Percentiles rank a stretch among this genome's conserved stretches.
These are phyloP conservation scores for Apis dorsata DNA, from an alignment of 1,140 invertebrate genomes.

Conservation along the genomic window DNA sequence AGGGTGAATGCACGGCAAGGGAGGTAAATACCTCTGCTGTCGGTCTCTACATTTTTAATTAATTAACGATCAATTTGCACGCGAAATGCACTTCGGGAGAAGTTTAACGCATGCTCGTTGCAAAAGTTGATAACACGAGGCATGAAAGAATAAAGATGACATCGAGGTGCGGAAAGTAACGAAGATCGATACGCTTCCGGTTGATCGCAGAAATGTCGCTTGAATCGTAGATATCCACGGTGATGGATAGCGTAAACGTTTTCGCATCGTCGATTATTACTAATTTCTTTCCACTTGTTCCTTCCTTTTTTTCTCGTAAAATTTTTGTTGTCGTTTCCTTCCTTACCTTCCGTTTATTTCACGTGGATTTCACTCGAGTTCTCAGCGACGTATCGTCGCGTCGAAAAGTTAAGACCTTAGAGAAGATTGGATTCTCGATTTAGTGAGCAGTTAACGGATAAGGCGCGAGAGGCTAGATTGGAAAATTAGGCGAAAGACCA, in stretches of 20 bases:
- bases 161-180: background rate
- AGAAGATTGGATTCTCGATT: slow-evolving; percentile 75
- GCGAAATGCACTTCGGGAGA: slow-evolving; percentile 29
- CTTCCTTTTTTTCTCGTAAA: too few relatives aligned
- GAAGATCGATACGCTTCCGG: slow-evolving; percentile 2
- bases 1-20: slow-evolving; percentile 49
- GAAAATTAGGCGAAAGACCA: slow-evolving; percentile 73
- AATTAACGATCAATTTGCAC: slow-evolving; percentile 73
- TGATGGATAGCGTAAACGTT: background rate
- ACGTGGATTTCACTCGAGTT: too few relatives aligned
- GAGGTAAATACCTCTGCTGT: slow-evolving; percentile 64
- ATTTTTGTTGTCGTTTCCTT: too few relatives aligned
- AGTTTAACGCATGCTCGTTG: slow-evolving; percentile 35
- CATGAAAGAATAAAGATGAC: slow-evolving; percentile 9
- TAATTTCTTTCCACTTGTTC: background rate
- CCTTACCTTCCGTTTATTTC: too few relatives aligned
- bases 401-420: slow-evolving; percentile 56
- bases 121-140: background rate
- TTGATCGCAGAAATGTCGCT: background rate
- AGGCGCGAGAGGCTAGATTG: slow-evolving; percentile 71
- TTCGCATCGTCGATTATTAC: background rate
- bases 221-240: background rate
- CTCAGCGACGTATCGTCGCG: slow-evolving; percentile 50
- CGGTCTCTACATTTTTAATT: slow-evolving; percentile 72
- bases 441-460: slow-evolving; percentile 76